Percentiles rank a stretch among this genome's conserved stretches.
These are phyloP conservation scores for Eleutherodactylus coqui DNA, from an alignment of 2,797 vertebrate genomes.

Conservation along the genomic window DNA sequence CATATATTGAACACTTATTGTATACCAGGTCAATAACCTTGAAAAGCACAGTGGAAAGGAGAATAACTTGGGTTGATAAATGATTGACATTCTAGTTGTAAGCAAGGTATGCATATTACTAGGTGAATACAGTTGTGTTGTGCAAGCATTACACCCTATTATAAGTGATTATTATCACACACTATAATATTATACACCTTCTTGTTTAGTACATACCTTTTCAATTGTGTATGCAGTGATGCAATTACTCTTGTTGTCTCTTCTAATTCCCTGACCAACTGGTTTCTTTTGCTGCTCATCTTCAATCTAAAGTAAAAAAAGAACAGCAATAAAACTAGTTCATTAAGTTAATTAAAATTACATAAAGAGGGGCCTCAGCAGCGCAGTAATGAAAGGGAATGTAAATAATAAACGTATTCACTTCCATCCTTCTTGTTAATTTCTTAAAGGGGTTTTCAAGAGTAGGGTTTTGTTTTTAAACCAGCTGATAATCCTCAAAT, in stretches of 20 bases:
- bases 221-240: conserved; percentile 86
- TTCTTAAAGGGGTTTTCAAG: too few species aligned
- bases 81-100: too few species aligned
- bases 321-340: not conserved
- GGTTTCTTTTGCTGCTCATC: conserved; percentile 90
- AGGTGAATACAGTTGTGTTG: not conserved
- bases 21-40: too few species aligned
- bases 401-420: not conserved
- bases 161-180: not conserved
- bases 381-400: not conserved
- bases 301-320: conserved; percentile 78
- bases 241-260: conserved; percentile 87
- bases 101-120: not conserved
- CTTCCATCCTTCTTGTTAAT: too few species aligned
- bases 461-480: too few species aligned
- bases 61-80: too few species aligned
- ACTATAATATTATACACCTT: not conserved
- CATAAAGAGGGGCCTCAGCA: not conserved
- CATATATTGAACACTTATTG: too few species aligned
- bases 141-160: not conserved
- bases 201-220: conserved; percentile 78
- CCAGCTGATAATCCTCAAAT: too few species aligned
- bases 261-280: conserved; percentile 91
- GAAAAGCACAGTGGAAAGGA: too few species aligned
- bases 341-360: not conserved